These are phyloP conservation scores for Tragelaphus buxtoni DNA, from an alignment of 2,113 vertebrate species.

Conservation along the genomic window DNA sequence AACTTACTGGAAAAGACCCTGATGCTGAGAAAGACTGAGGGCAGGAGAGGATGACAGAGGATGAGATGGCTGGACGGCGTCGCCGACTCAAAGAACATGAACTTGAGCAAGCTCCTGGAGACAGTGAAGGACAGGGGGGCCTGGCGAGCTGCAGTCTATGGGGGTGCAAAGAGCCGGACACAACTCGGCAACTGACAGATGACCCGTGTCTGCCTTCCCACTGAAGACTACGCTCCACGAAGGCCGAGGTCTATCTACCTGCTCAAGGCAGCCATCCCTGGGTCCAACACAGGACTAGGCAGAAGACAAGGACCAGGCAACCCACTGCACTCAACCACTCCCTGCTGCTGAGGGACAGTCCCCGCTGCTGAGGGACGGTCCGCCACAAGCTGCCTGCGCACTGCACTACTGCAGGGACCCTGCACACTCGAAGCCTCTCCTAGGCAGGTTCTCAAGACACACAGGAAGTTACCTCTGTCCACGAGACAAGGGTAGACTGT, in stretches of 20 bases:
- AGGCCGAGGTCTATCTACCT: background rate
- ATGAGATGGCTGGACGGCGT: background rate
- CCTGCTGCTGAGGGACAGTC: no score
- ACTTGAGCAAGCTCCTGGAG: background rate
- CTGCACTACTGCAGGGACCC: rapidly evolving
- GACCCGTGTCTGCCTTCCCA: no score
- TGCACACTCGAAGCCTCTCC: no score
- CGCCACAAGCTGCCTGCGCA: rapidly evolving
- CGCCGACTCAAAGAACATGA: rapidly evolving
- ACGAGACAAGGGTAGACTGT: background rate
- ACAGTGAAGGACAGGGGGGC: background rate
- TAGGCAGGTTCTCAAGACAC: background rate
- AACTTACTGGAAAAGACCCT: background rate
- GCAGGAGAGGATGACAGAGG: background rate
- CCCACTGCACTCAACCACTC: rapidly evolving
- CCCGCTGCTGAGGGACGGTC: rapidly evolving
- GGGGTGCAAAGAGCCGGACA: background rate
- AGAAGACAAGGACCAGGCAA: background rate
- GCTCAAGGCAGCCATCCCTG: background rate
- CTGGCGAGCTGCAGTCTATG: background rate
- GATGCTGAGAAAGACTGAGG: background rate
- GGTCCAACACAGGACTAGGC: background rate
- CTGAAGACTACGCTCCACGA: background rate
- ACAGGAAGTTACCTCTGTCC: background rate
- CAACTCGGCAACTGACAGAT: background rate